Evolutionary conservation across 2,113 vertebrate genomes (phyloP).

Genomic region (Xiphophorus hellerii): DNA sequence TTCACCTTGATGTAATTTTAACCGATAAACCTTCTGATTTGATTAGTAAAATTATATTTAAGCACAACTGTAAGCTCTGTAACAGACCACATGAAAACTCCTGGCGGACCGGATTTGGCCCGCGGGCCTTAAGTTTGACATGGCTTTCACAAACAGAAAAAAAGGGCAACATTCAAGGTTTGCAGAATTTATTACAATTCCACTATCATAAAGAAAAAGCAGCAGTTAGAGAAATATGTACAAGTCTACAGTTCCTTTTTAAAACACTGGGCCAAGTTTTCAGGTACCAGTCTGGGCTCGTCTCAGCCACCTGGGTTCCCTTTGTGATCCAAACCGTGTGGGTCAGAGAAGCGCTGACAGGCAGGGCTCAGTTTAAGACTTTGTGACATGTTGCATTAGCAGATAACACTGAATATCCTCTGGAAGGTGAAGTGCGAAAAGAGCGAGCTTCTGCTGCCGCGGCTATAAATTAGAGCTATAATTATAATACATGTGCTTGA

Average conservation of each 20-base stretch:
- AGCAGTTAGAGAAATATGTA: slow-evolving; percentile 84
- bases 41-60: too few relatives aligned
- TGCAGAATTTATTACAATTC: slow-evolving; percentile 86
- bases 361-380: slow-evolving; percentile 45
- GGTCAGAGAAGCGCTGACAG: slow-evolving; percentile 14
- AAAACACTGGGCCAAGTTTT: slow-evolving; percentile 69
- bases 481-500: slow-evolving; percentile 20
- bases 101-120: too few relatives aligned
- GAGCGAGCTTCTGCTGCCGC: slow-evolving; percentile 24
- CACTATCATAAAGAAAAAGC: slow-evolving; percentile 81
- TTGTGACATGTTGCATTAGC: slow-evolving; percentile 16
- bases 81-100: too few relatives aligned
- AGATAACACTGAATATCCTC: slow-evolving; percentile 54
- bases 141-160: neutral
- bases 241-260: slow-evolving; percentile 67
- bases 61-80: too few relatives aligned
- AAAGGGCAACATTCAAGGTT: slow-evolving; percentile 56
- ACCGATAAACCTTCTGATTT: too few relatives aligned
- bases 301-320: neutral
- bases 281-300: slow-evolving; percentile 33
- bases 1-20: too few relatives aligned
- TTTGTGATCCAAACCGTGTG: slow-evolving; percentile 42
- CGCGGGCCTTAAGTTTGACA: too few relatives aligned
- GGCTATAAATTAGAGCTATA: slow-evolving; percentile 12
- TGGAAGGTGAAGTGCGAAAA: slow-evolving; percentile 26